Base-by-base conservation (phyloP, 30 jellyfish, hydroid and myxozoan genomes). In the Aurelia sp. region DNA sequence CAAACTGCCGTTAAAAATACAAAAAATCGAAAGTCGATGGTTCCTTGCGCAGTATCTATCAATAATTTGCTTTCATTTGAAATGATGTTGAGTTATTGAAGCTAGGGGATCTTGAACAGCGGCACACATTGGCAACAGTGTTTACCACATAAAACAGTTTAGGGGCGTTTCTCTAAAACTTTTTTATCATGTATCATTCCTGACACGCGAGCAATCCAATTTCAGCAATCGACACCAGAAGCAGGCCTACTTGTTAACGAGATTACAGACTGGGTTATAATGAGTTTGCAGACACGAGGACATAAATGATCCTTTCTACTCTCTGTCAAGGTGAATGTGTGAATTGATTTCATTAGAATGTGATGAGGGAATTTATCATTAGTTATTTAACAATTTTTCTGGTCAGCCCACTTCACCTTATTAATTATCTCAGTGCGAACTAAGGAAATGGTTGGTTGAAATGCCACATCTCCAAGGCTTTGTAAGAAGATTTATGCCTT, bases 401-500 rank as follows among this genome's bases (percentile, higher is more conserved):
- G 80, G 10, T 69, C 80, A 40, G 80, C 80, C 80, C 62, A 69
- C 37, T 69, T 33, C 37, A 69, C 18, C 62, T 18, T 16, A 31
- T 69, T 69, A 69, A 69, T 69, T 65, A 27, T 9, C 1, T 65
- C 50, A 37, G 47, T 65, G 44, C 44, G 18, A 69, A 69, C 57
- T 37, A 18, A 16, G 50, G 35, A 21, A 18, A 13, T 16, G n/a
- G 21, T 11, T 17, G 37, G 80, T 33, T 69, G 80, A 69, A 40
- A 59, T 18, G 23, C 11, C 33, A 18, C 33, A 6, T 13, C 7
- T 4, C 11, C 12, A 59, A n/a, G 16, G 69, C 69, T 8, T 6
- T 59, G 27, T 13, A 18, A 27, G 13, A n/a, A 59, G 6, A 27
- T 21, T 59, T 18, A 18, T 59, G 69, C 69, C 69, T 9, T 7